phyloP scores from a whole-genome alignment of 2,113 vertebrate species.

The Mastomys natalensis region DNA sequence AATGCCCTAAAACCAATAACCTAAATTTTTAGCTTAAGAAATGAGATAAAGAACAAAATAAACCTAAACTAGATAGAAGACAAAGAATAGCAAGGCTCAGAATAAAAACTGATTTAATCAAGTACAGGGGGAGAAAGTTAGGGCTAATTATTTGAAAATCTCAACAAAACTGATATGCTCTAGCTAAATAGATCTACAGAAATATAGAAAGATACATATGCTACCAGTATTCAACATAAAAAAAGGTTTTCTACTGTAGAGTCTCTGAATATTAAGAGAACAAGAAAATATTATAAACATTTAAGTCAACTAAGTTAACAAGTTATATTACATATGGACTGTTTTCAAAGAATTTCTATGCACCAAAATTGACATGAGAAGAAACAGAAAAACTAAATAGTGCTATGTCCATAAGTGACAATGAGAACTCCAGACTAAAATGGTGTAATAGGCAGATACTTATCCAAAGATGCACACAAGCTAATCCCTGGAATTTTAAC shows the following conservation, averaged over 20 bases:
- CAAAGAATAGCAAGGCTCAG: background rate
- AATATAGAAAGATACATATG: background rate
- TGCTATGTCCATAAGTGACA: background rate
- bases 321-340: conserved; percentile 10
- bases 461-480: background rate
- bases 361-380: conserved; percentile 34
- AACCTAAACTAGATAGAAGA: background rate
- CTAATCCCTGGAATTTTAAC: background rate
- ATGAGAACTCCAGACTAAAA: background rate
- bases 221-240: background rate
- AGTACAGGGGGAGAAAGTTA: background rate
- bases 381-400: conserved; percentile 24
- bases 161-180: background rate
- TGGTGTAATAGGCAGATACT: background rate
- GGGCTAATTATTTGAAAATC: conserved; percentile 16
- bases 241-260: background rate
- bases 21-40: conserved; percentile 18
- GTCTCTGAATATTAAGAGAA: background rate
- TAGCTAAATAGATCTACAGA: background rate
- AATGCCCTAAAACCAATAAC: conserved; percentile 41
- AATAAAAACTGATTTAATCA: conserved; percentile 7
- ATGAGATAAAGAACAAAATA: background rate
- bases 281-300: background rate
- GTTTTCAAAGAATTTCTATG: background rate
- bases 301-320: background rate